Evolutionary conservation across 2,113 vertebrate species (phyloP), one percentile per base, ranked within the genome.

Genomic region (Passer domesticus): DNA sequence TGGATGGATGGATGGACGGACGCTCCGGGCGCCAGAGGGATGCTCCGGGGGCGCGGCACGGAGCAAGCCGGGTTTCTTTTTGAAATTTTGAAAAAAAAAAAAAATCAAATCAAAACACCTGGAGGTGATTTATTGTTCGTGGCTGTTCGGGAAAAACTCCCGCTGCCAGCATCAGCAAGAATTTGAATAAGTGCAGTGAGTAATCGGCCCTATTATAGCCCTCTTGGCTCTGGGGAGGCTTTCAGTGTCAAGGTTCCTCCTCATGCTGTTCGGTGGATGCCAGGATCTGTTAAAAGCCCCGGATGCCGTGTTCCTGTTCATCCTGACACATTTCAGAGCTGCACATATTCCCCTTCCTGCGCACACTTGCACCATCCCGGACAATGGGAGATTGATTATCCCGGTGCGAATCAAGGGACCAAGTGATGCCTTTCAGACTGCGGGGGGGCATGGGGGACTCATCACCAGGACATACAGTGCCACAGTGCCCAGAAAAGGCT

Each of bases 61-160:
- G 37, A 27, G 33, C 4, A 44, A 67, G 83, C 39, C n/a, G 33
- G 7, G 23, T 25, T 92, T 25, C 47, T 72, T 83, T 93, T 76
- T 28, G n/a, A 88, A 91, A 93, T 79, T 63, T 2, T 1, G 25
- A 41, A 19, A 47, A 68, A 73, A 64, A 60, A 24, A 62, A 17
- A 35, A 59, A 39, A 41, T 96, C 82, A 88, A 94, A 94, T 81
- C 55, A 73, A 96, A 96, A 52, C 95, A 94, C 94, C 93, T 93
- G 94, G 66, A 62, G 55, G 12, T 91, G 96, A 97, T 35, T 97
- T 94, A 97, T 39, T 79, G 86, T 72, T 85, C 83, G 50, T 43
- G 77, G 75, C 79, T 33, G 6, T 49, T 72, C 58, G 79, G 96
- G 96, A 91, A 93, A 83, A 92, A 60, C 83, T 80, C 50, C 89